A percentile compares a stretch with the other conserved stretches of the same genome.
Conservation (phyloP, 2,888 invertebrate genomes). For the Trachelus troglodyta region DNA sequence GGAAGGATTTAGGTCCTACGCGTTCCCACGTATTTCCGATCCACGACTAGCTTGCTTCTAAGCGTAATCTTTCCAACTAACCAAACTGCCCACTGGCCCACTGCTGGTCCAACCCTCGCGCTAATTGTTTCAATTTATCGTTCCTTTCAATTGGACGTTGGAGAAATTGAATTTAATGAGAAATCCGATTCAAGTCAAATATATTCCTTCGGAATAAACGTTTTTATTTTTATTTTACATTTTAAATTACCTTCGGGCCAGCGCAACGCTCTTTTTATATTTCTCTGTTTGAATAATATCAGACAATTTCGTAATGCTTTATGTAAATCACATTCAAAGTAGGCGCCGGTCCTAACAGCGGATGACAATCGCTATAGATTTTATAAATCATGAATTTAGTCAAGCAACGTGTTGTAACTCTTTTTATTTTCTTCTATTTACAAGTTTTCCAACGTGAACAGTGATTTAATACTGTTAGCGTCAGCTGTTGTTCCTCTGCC, state of each 20-base stretch:
- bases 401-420: not conserved
- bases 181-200: not conserved
- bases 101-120: not conserved
- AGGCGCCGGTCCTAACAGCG: not conserved
- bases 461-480: not conserved
- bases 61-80: not conserved
- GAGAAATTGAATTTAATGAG: not conserved
- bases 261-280: not conserved
- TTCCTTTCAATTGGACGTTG: not conserved
- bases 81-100: not conserved
- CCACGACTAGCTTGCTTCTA: not conserved
- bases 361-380: not conserved
- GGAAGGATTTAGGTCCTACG: not conserved
- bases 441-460: not conserved
- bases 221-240: not conserved
- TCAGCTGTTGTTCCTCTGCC: not conserved
- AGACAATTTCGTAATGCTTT: not conserved
- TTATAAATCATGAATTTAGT: not conserved
- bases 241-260: not conserved
- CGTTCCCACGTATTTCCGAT: not conserved
- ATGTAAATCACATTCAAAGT: not conserved
- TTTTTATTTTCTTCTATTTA: not conserved
- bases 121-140: not conserved
- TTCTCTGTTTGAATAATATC: not conserved
- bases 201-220: not conserved